Conservation (phyloP, 1,140 invertebrate species). For the Drosophila ananassae region DNA sequence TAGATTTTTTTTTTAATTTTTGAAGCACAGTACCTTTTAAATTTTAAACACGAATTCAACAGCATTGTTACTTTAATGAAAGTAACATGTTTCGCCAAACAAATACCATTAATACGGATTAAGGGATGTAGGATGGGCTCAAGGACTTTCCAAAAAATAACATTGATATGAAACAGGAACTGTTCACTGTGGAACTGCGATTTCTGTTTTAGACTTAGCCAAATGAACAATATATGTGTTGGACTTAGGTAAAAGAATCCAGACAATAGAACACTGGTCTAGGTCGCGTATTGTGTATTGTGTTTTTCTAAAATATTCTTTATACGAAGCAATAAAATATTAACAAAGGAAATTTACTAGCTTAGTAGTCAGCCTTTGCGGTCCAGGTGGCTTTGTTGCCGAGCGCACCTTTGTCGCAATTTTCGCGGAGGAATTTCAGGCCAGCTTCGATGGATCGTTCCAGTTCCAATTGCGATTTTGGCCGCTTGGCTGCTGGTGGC, state of each 20-base stretch:
- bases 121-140: not conserved
- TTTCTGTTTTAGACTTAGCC: constrained; percentile 16
- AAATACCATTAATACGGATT: not conserved
- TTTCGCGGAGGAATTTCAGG: constrained; percentile 87
- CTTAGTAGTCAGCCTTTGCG: constrained; percentile 79
- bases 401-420: constrained; percentile 85
- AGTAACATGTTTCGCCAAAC: not conserved
- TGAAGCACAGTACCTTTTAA: not conserved
- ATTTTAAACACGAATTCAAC: not conserved
- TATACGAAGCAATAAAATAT: constrained; percentile 58
- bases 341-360: constrained; percentile 12
- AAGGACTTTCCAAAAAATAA: not conserved
- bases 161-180: not conserved
- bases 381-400: constrained; percentile 75
- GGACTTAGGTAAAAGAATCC: constrained; percentile 29
- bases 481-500: constrained; percentile 45
- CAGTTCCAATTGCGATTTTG: constrained; percentile 82
- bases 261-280: constrained; percentile 46
- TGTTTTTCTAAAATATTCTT: constrained; percentile 56
- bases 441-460: constrained; percentile 88
- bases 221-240: constrained; percentile 29
- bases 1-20: not conserved
- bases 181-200: constrained; percentile 12
- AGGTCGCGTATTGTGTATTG: constrained; percentile 23
- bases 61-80: not conserved